Conservation (phyloP, 2,113 vertebrate genomes). For the Podarcis cretensis region DNA sequence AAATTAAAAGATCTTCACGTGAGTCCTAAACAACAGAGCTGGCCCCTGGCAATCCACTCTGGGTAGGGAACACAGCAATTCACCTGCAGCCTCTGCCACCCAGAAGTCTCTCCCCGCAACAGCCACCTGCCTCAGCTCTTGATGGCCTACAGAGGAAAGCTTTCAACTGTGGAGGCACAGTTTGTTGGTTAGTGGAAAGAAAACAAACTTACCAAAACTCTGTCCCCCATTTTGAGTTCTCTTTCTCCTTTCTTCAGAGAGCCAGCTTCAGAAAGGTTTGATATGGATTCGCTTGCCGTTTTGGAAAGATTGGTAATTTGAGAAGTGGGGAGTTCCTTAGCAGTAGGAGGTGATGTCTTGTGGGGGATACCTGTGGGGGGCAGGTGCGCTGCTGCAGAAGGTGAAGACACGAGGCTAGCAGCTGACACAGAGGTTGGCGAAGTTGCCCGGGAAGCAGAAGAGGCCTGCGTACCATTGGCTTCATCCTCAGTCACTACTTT, state of each 20-base stretch:
- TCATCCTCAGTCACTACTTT: constrained; percentile 85
- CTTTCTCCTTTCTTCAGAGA: constrained; percentile 96
- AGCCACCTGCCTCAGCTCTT: background rate
- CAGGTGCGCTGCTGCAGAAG: constrained; percentile 50
- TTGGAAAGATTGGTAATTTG: constrained; percentile 86
- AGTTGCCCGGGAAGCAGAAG: constrained; percentile 79
- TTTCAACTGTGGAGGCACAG: background rate
- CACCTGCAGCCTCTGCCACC: background rate
- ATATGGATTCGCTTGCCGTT: constrained; percentile 91
- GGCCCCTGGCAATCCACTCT: background rate
- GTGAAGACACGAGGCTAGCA: constrained; percentile 61
- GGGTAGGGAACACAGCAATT: background rate
- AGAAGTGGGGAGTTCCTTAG: constrained; percentile 74
- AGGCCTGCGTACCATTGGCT: constrained; percentile 83
- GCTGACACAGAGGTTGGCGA: constrained; percentile 84
- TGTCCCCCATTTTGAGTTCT: constrained; percentile 93
- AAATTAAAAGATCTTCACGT: background rate
- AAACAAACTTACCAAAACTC: constrained; percentile 90
- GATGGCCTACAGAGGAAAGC: background rate
- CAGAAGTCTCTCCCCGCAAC: background rate
- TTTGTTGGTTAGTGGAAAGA: background rate
- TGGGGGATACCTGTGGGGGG: constrained; percentile 70
- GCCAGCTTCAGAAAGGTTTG: constrained; percentile 94
- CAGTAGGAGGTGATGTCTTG: constrained; percentile 55
- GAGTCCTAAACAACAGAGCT: background rate